Evolutionary conservation across 23 tunicate species (phyloP).

Genomic region (Oikopleura dioica): DNA sequence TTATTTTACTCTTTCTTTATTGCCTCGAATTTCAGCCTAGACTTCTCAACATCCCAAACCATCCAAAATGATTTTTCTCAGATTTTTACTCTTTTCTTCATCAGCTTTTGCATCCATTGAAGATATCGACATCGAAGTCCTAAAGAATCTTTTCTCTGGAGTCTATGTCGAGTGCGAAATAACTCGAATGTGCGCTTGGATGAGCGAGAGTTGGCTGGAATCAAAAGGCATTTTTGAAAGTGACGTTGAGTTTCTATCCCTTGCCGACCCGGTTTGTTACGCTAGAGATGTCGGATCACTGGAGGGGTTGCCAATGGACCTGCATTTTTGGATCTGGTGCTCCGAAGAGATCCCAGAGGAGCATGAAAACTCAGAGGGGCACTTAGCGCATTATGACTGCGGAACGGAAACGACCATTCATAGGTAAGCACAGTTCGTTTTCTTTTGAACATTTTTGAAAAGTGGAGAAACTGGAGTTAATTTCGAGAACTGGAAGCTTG

Average conservation of each 20-base stretch:
- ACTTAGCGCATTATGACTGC: neutral
- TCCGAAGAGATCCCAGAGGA: neutral
- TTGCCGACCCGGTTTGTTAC: neutral
- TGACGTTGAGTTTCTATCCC: neutral
- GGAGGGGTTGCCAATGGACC: neutral
- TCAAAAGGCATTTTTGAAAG: neutral
- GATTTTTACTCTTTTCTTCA: too few species aligned
- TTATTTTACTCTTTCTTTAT: too few species aligned
- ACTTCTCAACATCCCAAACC: too few species aligned
- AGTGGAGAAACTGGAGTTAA: neutral
- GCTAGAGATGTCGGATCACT: neutral
- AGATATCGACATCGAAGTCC: too few species aligned
- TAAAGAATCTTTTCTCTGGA: too few species aligned
- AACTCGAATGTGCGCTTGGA: neutral
- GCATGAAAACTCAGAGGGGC: neutral
- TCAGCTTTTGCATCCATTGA: too few species aligned
- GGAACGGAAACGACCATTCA: neutral
- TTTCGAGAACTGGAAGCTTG: neutral
- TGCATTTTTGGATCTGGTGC: conserved; percentile 8
- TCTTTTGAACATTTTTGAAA: neutral
- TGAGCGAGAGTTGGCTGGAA: neutral
- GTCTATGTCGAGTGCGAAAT: neutral
- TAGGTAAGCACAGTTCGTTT: neutral
- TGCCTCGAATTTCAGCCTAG: too few species aligned
- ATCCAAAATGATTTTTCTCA: too few species aligned